Evolutionary conservation across 92 coral and sea anemone species (phyloP), one percentile per base, ranked within the genome.

Genomic region (Phenganax marumi): DNA sequence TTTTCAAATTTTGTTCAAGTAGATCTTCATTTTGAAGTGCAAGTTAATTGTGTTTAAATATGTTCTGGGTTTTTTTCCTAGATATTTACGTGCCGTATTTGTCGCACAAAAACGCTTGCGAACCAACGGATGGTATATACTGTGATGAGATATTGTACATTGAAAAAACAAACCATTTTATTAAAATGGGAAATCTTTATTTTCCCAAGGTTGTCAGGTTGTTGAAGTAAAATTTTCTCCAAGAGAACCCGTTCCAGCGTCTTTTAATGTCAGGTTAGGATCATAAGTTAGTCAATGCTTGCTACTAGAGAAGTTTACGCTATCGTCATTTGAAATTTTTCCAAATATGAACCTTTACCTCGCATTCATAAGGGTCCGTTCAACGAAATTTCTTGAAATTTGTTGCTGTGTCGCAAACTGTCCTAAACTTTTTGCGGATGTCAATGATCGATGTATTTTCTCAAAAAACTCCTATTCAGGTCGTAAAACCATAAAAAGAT

Each of bases 241-340:
- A 48, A 89, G 80, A 14, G 94, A 94, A 68, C 98, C 98, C 9
- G 91, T 91, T n/a, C 93, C 97, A 6, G 97, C 94, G 9, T 66
- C 73, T 47, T 89, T 90, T 71, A 84, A 81, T 62, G 91, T 94
- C 81, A 92, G 98, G 98, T 94, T 81, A 64, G 77, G 51, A 13
- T 68, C 7, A 68, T 46, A 12, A 17, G 65, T 33, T 46, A 46
- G 10, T 54, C 17, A 54, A 54, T 10, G 11, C 60, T 10, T 54
- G 60, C n/a, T 10, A 54, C n/a, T 10, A 10, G 60, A n/a, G n/a
- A 54, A 10, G 11, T 10, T 54, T 54, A 10, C 60, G 11, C 10
- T 54, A 54, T 10, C n/a, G 60, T 10, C 60, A 56, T 56, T 21
- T 56, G 22, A 56, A 56, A 56, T 56, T 56, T 14, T 56, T 33